Percentiles rank a stretch among this genome's conserved stretches.
Evolutionary conservation across 2,113 vertebrate genomes (phyloP).

Genomic region (Upupa epops): DNA sequence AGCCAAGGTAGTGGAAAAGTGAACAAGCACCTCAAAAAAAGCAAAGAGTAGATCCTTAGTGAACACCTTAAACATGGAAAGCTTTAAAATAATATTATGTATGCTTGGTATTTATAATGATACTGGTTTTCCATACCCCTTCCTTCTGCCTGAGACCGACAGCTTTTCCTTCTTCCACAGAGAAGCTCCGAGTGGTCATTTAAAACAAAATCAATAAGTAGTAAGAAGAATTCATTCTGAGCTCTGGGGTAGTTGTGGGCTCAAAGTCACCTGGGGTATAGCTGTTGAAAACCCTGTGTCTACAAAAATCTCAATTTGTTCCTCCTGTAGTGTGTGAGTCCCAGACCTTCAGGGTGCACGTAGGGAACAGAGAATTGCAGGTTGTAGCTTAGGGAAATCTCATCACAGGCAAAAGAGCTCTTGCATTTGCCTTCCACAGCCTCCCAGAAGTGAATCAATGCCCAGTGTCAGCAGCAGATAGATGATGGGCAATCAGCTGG

Average conservation of each 20-base stretch:
- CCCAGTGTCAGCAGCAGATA: neutral
- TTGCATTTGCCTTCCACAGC: neutral
- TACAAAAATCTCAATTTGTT: neutral
- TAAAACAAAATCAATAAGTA: neutral
- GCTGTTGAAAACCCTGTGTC: neutral
- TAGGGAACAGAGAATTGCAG: neutral
- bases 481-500: rapidly evolving
- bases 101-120: neutral
- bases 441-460: rapidly evolving
- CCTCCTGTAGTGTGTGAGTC: neutral
- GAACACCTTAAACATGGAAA: neutral
- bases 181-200: neutral
- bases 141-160: neutral
- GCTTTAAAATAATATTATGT: neutral
- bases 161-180: neutral
- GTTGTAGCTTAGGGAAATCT: neutral
- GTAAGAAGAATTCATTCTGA: neutral
- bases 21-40: neutral
- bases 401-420: neutral
- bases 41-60: neutral
- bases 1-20: neutral
- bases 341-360: neutral
- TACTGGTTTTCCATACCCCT: neutral
- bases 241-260: neutral
- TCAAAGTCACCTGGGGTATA: neutral